Percentiles rank a stretch among this genome's conserved stretches.
Evolutionary conservation across 2,113 vertebrate genomes (phyloP).

Genomic region (Pangasianodon hypophthalmus): DNA sequence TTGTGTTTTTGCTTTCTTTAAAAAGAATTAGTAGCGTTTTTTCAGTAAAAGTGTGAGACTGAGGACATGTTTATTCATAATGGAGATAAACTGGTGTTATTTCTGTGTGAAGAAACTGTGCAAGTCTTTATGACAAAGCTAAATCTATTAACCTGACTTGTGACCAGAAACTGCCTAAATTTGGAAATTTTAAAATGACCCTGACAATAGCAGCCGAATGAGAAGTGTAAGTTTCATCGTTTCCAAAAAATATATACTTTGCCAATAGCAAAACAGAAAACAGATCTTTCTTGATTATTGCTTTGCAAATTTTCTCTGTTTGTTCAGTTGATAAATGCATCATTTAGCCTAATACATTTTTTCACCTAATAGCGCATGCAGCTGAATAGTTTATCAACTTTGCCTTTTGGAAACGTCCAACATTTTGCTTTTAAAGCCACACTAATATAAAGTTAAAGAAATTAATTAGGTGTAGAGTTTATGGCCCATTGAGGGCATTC

Average conservation of each 20-base stretch:
- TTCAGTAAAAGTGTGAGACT: background rate
- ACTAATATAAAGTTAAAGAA: background rate
- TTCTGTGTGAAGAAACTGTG: background rate
- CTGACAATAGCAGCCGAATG: too few species aligned
- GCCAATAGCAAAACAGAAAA: background rate
- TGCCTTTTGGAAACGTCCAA: background rate
- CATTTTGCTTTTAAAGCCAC: background rate
- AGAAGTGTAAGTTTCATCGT: background rate
- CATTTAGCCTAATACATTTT: background rate
- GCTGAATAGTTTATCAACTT: background rate
- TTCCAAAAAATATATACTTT: background rate
- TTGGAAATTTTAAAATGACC: background rate
- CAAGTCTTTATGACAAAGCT: background rate
- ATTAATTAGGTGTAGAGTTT: background rate
- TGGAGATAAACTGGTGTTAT: background rate
- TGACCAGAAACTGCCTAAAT: background rate
- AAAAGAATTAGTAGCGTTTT: background rate
- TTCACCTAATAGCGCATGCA: background rate
- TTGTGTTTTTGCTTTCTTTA: background rate
- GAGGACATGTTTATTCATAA: background rate
- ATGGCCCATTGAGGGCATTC: background rate
- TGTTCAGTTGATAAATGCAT: background rate
- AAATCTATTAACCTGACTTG: background rate
- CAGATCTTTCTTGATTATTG: background rate
- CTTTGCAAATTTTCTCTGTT: background rate